Conservation (phyloP, 2,113 vertebrate genomes). For the Sylvietta virens region DNA sequence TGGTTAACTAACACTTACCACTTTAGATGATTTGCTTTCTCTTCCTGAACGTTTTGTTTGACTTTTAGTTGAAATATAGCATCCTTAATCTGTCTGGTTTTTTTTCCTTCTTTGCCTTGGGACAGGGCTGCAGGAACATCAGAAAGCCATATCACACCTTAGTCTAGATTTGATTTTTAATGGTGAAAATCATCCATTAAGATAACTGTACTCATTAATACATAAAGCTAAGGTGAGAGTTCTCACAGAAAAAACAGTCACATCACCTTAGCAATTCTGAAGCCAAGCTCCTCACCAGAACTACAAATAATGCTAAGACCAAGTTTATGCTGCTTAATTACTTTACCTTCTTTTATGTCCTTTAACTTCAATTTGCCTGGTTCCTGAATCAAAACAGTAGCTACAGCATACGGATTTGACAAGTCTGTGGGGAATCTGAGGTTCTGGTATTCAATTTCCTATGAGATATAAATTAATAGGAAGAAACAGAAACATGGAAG, state of each 20-base stretch:
- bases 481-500: background rate
- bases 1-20: slow-evolving; percentile 70
- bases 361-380: slow-evolving; percentile 78
- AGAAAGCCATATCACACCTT: background rate
- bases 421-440: slow-evolving; percentile 70
- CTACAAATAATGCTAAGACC: background rate
- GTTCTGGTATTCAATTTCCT: slow-evolving; percentile 72
- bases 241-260: background rate
- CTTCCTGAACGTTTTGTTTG: slow-evolving; percentile 70
- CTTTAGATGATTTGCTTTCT: slow-evolving; percentile 75
- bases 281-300: background rate
- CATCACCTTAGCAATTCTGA: background rate
- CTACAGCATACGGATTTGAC: slow-evolving; percentile 81
- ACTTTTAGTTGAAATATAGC: slow-evolving; percentile 80
- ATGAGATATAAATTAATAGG: slow-evolving; percentile 4
- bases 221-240: background rate
- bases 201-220: background rate
- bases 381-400: slow-evolving; percentile 84
- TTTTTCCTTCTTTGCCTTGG: slow-evolving; percentile 46
- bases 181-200: background rate
- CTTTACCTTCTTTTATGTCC: slow-evolving; percentile 80
- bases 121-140: slow-evolving; percentile 56
- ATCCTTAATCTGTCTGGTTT: slow-evolving; percentile 82
- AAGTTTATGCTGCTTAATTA: background rate
- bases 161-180: background rate